Conservation (phyloP, 2,888 invertebrate species). For the Drosophila bunnanda region DNA sequence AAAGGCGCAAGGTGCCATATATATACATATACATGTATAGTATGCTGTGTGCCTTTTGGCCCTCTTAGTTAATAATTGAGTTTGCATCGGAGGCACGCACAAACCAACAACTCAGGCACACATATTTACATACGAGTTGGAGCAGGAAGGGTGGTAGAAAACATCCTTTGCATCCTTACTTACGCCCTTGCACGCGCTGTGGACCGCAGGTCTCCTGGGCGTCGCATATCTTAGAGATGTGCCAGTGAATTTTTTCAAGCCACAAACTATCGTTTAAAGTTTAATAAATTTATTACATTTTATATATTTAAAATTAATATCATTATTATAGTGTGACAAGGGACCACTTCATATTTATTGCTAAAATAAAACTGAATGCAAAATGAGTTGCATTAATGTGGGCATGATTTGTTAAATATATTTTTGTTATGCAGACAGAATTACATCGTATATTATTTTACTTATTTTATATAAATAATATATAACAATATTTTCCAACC, state of each 20-base stretch:
- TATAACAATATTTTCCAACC: background rate
- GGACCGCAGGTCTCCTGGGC: conserved; percentile 37
- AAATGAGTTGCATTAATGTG: no score
- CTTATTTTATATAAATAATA: no score
- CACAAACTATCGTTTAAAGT: background rate
- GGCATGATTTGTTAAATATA: no score
- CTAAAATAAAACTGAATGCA: no score
- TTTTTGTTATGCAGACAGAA: no score
- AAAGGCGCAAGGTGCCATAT: conserved; percentile 61
- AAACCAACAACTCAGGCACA: conserved; percentile 35
- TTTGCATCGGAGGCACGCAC: conserved; percentile 76
- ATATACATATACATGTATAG: background rate
- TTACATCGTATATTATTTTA: no score
- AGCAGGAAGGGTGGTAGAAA: conserved; percentile 1
- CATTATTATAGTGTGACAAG: background rate
- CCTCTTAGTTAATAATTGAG: conserved; percentile 76
- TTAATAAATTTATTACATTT: background rate
- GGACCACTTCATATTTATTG: no score
- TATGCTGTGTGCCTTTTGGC: conserved; percentile 57
- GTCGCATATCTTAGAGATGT: conserved; percentile 14
- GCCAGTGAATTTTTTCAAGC: background rate
- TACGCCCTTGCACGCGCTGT: conserved; percentile 52
- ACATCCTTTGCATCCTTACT: conserved; percentile 47
- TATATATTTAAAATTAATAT: background rate
- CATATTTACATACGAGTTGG: conserved; percentile 13